Base-by-base conservation (phyloP, 2,113 vertebrate species). In the Prolemur simus region DNA sequence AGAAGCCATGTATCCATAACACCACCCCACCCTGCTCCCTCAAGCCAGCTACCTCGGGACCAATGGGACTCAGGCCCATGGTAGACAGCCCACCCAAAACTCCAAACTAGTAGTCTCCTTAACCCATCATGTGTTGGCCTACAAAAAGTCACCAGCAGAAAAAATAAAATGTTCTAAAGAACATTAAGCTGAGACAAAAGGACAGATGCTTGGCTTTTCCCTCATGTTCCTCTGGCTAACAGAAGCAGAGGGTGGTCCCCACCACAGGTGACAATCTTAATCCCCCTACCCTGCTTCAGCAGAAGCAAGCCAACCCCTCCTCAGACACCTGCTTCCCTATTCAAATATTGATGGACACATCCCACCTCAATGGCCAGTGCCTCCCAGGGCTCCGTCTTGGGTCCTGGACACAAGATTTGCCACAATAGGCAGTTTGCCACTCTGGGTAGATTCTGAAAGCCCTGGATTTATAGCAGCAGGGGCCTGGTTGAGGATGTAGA, bases 401-500 rank as follows among this genome's bases (percentile, higher is more conserved):
- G 12, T 6, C 47, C 76, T 56, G 42, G 18, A 49, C 5, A 56
- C 1, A 66, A 82, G 58, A 34, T 56, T 10, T 27, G 37, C 76
- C 85, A 56, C 37, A 20, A 29, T 0, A 11, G 47, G 37, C 7
- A 9, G 34, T 17, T 6, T 21, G 21, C 17, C 78, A 66, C 11
- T 39, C 42, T 21, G 25, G 34, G 52, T 13, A 80, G 49, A 63
- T 18, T 45, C 71, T 42, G 68, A 68, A 34, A 6, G 64, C 42
- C 32, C 52, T 25, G 11, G 20, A 21, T 37, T 21, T 21, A 9
- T 12, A 54, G 89, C 54, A 32, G 1, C n/a, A 60, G 77, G 32
- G n/a, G 4, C 34, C 63, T 18, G 23, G 9, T 1, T 42, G 42
- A 4, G 5, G 4, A 25, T 8, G 14, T 6, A 10, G 76, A 4